phyloP scores from a whole-genome alignment of 2,113 vertebrate genomes.

The Panurus biarmicus region DNA sequence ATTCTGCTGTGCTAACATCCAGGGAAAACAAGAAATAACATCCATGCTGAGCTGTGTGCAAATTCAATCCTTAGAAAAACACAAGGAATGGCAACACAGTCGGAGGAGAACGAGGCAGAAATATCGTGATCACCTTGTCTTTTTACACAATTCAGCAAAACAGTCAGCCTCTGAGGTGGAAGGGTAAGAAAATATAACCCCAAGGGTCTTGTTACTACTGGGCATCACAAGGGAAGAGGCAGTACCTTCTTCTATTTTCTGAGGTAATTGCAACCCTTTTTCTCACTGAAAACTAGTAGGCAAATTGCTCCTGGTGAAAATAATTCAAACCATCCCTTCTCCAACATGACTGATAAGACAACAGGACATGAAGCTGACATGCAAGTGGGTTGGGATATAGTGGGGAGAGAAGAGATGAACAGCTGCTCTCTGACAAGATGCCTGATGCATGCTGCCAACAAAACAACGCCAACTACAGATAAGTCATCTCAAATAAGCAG shows the following conservation, averaged over 20 bases:
- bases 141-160: background rate
- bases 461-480: background rate
- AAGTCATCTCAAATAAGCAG: slow-evolving; percentile 16
- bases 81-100: background rate
- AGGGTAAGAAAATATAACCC: background rate
- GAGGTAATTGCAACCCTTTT: background rate
- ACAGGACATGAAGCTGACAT: background rate
- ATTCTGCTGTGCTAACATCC: background rate
- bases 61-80: background rate
- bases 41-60: background rate
- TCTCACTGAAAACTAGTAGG: background rate
- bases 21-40: background rate
- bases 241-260: background rate
- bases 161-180: background rate
- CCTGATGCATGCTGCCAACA: slow-evolving; percentile 19
- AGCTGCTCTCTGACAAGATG: slow-evolving; percentile 26
- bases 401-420: background rate
- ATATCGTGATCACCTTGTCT: background rate
- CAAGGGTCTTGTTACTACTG: background rate
- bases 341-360: background rate
- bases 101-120: background rate
- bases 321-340: background rate
- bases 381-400: background rate
- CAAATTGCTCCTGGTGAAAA: background rate
- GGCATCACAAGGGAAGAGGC: background rate